Percentiles rank a stretch among this genome's conserved stretches.
Conservation (phyloP, 2,113 vertebrate genomes). For the human region DNA sequence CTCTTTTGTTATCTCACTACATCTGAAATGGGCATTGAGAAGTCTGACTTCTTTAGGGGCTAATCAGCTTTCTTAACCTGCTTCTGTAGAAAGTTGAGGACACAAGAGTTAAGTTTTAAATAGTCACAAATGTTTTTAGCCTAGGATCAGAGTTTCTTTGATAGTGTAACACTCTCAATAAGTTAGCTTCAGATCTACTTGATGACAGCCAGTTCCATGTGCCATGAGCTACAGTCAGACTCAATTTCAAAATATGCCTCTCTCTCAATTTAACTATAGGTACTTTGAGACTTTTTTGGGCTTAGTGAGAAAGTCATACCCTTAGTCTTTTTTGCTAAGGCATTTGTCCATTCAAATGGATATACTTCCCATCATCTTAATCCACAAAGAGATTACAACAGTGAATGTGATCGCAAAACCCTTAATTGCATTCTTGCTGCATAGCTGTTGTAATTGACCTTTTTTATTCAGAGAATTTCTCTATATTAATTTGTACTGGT, state of each 20-base stretch:
- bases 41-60: not conserved
- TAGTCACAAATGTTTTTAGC: not conserved
- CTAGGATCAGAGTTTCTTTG: not conserved
- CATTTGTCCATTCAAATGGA: not conserved
- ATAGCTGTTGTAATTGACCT: not conserved
- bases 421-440: not conserved
- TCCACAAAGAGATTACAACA: not conserved
- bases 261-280: not conserved
- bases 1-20: not conserved
- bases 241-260: not conserved
- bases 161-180: not conserved
- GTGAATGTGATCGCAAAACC: not conserved
- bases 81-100: not conserved
- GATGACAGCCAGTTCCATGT: not conserved
- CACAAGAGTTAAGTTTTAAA: not conserved
- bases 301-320: not conserved
- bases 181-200: not conserved
- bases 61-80: not conserved
- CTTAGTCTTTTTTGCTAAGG: not conserved
- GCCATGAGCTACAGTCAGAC: not conserved
- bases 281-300: not conserved
- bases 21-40: not conserved
- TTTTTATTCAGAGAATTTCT: conserved; percentile 8
- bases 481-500: not conserved
- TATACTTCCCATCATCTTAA: not conserved